Base-by-base conservation (phyloP, 2,113 vertebrate genomes). In the Saimiri boliviensis region DNA sequence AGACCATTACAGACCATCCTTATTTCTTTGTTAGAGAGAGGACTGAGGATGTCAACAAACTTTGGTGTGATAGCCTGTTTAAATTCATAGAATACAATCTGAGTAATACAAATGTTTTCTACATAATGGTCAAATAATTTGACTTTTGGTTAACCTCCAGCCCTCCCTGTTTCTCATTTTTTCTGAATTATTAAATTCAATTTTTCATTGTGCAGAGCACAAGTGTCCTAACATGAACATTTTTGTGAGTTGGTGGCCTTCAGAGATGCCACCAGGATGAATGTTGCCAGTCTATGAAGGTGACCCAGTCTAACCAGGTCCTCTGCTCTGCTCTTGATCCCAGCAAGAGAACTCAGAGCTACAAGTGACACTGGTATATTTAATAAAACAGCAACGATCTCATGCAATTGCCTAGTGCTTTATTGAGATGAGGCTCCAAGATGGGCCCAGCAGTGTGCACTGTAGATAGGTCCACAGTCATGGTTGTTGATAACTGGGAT, bases 111-210 rank as follows among this genome's bases (percentile, higher is more conserved):
- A 49, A 3, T 14, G 13, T 70, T 91, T 93, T 14, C 76, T 91
- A 66, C 13, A 25, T 80, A 79, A 60, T 30, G 68, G 74, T 86
- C 25, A 85, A 96, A 60, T 92, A 88, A 60, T 52, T 88, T 47
- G 54, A 93, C 49, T 90, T 95, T 89, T 93, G 23, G 5, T 89
- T 95, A 66, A 77, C 92, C 96, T 95, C 30, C 6, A 96, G 25
- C 7, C 21, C 89, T 35, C 45, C 8, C 23, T 49, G 2, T 91
- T n/a, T 83, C 27, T 91, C 11, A 45, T 94, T 86, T 89, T 91
- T 81, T 80, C 37, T 13, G 63, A 85, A 71, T 86, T 86, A 40
- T 95, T 86, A 89, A 83, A 71, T 71, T 77, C 80, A 74, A 94
- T 35, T 85, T 92, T 90, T 56, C 89, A 86, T 83, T 91, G 47